Percentiles rank a stretch among this genome's conserved stretches.
Conservation (phyloP, 2,888 invertebrate genomes). For the Xylota sylvarum region DNA sequence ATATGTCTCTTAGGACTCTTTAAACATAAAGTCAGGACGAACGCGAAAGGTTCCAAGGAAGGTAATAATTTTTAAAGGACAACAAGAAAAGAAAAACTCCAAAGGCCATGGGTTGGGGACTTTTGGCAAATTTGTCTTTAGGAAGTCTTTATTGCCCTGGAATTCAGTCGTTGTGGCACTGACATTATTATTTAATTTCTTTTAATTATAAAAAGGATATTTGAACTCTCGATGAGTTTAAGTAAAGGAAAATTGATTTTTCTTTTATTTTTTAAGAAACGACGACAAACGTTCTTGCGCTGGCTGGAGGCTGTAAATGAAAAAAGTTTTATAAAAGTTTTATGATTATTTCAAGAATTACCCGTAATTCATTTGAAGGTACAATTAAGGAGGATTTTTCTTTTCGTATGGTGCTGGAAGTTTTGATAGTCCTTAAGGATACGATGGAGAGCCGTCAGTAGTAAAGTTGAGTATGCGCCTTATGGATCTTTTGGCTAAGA, state of each 20-base stretch:
- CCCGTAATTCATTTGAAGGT: background rate
- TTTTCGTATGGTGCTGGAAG: no score
- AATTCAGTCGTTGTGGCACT: background rate
- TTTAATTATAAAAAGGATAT: background rate
- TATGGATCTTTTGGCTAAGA: no score
- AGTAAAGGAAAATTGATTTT: background rate
- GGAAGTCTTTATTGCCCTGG: conserved; percentile 2
- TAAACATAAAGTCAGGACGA: background rate
- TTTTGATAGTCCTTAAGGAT: no score
- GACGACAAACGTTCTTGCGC: no score
- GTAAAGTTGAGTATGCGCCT: no score
- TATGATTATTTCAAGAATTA: background rate
- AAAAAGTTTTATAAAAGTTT: background rate
- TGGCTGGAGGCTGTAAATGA: background rate
- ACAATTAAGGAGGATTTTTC: no score
- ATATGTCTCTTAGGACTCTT: conserved; percentile 11
- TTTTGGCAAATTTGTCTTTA: background rate
- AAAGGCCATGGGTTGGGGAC: background rate
- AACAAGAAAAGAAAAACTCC: background rate
- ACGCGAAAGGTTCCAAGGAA: background rate
- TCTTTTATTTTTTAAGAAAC: background rate
- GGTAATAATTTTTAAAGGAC: conserved; percentile 1
- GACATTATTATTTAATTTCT: background rate
- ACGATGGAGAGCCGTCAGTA: no score
- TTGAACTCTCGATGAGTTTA: background rate